Base-by-base conservation (phyloP, 2,113 vertebrate species). In the Orientallactaga bullata region DNA sequence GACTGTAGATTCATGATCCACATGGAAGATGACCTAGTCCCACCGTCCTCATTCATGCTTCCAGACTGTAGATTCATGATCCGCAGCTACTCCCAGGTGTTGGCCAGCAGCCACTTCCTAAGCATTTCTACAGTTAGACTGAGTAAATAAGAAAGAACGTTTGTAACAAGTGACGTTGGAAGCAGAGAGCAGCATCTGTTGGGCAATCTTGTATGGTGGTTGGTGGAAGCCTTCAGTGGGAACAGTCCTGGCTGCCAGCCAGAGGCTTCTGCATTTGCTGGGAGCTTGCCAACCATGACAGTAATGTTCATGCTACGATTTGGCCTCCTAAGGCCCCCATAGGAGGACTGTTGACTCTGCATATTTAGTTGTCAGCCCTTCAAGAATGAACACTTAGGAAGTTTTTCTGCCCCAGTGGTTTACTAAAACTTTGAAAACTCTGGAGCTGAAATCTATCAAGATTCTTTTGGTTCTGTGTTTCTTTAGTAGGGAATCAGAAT, bases 381-480 rank as follows among this genome's bases (percentile, higher is more conserved):
- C n/a, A 82, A n/a, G 60, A 61, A 30, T 17, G n/a, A n/a, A 77
- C 61, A 30, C 68, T 69, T 84, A 17, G 71, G 24, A 47, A 21
- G 55, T 66, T 42, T 15, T 32, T 78, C 4, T 82, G 39, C 18
- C 65, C 85, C 11, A 60, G 39, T 65, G 55, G 10, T 66, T 66
- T 63, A 28, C n/a, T 78, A 20, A 80, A 92, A 72, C n/a, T 84
- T 72, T 30, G 47, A 60, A 85, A 92, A 37, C 7, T 2, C 12
- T 20, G 82, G 65, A 30, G 30, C 18, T 39, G 15, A 71, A 88
- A 66, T 18, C 26, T 93, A 47, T 42, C 37, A 65, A 77, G 76
- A 68, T 42, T 39, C 23, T 92, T 69, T 68, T 20, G 73, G 51
- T 90, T 89, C 81, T 88, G 0, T 85, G 51, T 89, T 93, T 88